These are phyloP conservation scores for Zosterops hypoxanthus DNA, from an alignment of 2,113 vertebrate species.

Conservation along the genomic window DNA sequence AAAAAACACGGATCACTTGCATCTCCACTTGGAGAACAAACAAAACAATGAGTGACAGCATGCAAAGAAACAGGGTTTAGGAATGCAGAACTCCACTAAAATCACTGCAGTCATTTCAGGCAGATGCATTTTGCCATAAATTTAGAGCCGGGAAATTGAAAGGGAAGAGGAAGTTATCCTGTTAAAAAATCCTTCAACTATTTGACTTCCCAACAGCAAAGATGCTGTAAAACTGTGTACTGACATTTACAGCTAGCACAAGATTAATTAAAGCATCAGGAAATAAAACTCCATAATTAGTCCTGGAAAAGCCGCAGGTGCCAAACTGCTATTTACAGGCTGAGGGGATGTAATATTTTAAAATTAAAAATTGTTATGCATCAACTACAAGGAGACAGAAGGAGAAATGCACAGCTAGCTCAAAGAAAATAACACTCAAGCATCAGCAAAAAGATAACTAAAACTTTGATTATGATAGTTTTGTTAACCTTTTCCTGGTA, in stretches of 20 bases:
- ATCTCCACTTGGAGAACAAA: background rate
- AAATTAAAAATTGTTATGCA: background rate
- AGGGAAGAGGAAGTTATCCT: background rate
- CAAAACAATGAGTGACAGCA: background rate
- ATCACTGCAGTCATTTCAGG: background rate
- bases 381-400: background rate
- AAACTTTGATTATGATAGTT: background rate
- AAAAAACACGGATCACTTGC: background rate
- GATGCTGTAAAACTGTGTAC: background rate
- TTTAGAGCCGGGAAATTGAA: background rate
- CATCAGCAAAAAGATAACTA: background rate
- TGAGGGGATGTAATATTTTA: background rate
- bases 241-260: conserved; percentile 7
- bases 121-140: background rate
- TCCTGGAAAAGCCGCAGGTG: conserved; percentile 15
- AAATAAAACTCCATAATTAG: conserved; percentile 33
- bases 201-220: background rate
- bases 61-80: background rate
- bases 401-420: background rate
- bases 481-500: background rate
- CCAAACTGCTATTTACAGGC: conserved; percentile 12
- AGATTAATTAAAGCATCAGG: conserved; percentile 40
- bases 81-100: background rate
- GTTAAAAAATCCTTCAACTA: background rate
- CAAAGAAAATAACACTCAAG: background rate